Conservation (phyloP, 2,113 vertebrate species). For the Microtus montanus region DNA sequence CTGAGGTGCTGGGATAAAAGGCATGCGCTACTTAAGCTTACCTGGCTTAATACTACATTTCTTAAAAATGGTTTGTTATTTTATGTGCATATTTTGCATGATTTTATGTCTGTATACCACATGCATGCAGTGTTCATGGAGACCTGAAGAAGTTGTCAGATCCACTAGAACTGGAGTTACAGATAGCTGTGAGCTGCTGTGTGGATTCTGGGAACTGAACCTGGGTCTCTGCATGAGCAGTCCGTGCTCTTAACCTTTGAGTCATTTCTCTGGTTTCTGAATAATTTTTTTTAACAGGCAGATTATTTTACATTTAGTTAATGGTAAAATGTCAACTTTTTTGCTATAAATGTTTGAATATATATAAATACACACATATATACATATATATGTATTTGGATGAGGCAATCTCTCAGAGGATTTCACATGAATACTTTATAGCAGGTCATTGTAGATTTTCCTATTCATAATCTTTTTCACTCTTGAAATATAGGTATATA, state of each 20-base stretch:
- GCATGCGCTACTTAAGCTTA: no score
- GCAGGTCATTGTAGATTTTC: background rate
- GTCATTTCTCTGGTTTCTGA: background rate
- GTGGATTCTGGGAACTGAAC: background rate
- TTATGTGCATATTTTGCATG: background rate
- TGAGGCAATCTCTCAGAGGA: background rate
- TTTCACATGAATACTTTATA: background rate
- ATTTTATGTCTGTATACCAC: background rate
- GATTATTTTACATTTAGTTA: constrained; percentile 26
- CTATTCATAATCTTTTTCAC: background rate
- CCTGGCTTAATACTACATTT: background rate
- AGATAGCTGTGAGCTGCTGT: background rate
- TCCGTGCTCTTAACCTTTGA: background rate
- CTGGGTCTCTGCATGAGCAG: background rate
- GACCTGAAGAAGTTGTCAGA: background rate
- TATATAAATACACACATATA: background rate
- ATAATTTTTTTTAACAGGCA: background rate
- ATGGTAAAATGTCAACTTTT: background rate
- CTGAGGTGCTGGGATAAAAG: background rate
- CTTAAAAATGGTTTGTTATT: background rate
- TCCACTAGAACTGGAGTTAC: background rate
- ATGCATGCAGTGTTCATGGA: background rate
- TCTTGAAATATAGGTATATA: background rate
- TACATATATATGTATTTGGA: background rate
- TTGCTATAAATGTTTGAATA: background rate